Conservation (phyloP, 2,888 invertebrate genomes). For the Heliothis peltigera region DNA sequence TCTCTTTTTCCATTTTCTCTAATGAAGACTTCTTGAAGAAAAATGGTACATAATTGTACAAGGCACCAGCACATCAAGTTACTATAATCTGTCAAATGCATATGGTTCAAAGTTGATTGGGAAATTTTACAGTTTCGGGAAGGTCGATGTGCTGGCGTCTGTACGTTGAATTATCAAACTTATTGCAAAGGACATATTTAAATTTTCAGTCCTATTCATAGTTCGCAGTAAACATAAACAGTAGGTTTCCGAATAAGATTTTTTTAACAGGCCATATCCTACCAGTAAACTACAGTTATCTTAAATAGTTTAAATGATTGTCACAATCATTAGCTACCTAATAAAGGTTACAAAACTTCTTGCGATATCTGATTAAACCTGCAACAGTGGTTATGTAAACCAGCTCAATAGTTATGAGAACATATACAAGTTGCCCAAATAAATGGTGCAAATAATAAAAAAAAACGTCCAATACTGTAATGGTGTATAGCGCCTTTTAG, state of each 20-base stretch:
- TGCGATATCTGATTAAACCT: conserved; percentile 49
- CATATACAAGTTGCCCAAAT: conserved; percentile 49
- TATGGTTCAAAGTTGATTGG: no score
- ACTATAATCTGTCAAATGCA: no score
- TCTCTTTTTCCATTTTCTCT: no score
- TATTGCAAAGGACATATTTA: no score
- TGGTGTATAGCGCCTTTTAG: conserved; percentile 21
- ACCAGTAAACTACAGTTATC: conserved; percentile 23
- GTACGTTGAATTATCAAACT: no score
- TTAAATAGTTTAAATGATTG: conserved; percentile 26
- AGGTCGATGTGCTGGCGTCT: no score
- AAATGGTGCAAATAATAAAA: conserved; percentile 36
- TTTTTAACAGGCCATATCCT: background rate
- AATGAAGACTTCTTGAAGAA: no score
- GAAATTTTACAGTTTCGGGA: no score
- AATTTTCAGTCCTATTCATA: no score
- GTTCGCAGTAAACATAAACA: no score
- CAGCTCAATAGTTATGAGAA: conserved; percentile 40
- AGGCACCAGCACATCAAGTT: no score
- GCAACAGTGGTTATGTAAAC: conserved; percentile 47
- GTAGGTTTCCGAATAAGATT: background rate
- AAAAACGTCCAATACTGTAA: conserved; percentile 24
- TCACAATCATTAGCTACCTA: conserved; percentile 42
- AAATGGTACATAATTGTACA: no score
- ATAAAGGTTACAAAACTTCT: conserved; percentile 50